Conservation (phyloP, 2,113 vertebrate species). For the Rhabdornis inornatus region DNA sequence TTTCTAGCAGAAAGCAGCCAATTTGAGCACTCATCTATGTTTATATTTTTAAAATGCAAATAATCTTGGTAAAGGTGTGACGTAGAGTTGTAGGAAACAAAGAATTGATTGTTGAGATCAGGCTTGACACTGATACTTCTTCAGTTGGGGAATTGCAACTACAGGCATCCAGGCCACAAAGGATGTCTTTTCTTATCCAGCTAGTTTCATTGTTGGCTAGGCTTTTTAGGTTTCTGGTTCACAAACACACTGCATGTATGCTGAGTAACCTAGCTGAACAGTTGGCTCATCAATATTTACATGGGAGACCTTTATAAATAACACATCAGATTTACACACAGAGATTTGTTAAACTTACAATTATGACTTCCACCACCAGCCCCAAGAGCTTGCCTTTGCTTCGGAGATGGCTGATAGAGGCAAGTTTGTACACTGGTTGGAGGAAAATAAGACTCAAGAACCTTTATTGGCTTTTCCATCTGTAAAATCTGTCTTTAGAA, state of each 20-base stretch:
- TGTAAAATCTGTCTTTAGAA: neutral
- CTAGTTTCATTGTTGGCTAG: neutral
- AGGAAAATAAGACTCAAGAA: neutral
- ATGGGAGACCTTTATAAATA: slow-evolving; percentile 37
- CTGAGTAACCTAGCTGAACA: neutral
- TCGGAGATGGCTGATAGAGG: neutral
- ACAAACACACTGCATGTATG: neutral
- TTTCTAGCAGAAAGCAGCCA: neutral
- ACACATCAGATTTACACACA: neutral
- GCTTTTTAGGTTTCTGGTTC: neutral
- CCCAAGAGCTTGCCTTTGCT: neutral
- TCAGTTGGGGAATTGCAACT: neutral
- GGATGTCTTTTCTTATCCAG: neutral
- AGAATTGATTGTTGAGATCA: neutral
- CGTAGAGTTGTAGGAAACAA: neutral
- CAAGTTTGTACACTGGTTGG: neutral
- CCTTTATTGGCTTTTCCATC: neutral
- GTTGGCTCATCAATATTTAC: slow-evolving; percentile 53
- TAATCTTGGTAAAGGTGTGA: neutral
- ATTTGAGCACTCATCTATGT: neutral
- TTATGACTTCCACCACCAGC: neutral
- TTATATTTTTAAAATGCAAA: neutral
- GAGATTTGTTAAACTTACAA: neutral
- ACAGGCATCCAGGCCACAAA: neutral
- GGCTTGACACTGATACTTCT: neutral